These are phyloP conservation scores for Pelecanus crispus DNA, from an alignment of 2,113 vertebrate genomes.

Conservation along the genomic window DNA sequence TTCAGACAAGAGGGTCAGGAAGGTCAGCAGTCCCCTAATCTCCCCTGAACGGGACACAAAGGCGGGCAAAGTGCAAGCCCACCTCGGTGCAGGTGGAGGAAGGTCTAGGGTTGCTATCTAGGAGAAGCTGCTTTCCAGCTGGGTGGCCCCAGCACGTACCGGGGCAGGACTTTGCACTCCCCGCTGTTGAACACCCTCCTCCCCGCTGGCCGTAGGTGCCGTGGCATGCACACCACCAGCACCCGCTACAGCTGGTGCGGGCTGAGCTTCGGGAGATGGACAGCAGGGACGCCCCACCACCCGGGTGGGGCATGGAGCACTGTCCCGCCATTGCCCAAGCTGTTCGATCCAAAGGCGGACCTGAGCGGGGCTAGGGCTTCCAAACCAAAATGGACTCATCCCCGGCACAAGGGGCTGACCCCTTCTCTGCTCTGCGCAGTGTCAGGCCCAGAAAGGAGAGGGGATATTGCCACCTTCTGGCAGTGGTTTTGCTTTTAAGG, in stretches of 20 bases:
- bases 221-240: not conserved
- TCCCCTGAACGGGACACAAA: not conserved
- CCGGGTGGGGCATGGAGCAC: not conserved
- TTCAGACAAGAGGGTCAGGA: not conserved
- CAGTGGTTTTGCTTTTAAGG: not conserved
- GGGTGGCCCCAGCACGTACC: not conserved
- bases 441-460: not conserved
- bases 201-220: not conserved
- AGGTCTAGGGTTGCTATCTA: not conserved
- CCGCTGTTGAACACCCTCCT: not conserved
- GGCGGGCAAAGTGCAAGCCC: not conserved
- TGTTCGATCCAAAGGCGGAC: not conserved
- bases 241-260: not conserved
- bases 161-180: not conserved
- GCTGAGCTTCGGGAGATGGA: not conserved
- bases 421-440: not conserved
- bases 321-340: not conserved
- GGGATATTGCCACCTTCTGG: conserved; percentile 11
- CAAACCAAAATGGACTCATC: not conserved
- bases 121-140: not conserved
- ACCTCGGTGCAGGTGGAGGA: not conserved
- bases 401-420: not conserved
- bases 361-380: not conserved
- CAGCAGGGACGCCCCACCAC: not conserved
- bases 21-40: not conserved